These are phyloP conservation scores for Camelus bactrianus DNA, from an alignment of 2,113 vertebrate genomes.

Conservation along the genomic window DNA sequence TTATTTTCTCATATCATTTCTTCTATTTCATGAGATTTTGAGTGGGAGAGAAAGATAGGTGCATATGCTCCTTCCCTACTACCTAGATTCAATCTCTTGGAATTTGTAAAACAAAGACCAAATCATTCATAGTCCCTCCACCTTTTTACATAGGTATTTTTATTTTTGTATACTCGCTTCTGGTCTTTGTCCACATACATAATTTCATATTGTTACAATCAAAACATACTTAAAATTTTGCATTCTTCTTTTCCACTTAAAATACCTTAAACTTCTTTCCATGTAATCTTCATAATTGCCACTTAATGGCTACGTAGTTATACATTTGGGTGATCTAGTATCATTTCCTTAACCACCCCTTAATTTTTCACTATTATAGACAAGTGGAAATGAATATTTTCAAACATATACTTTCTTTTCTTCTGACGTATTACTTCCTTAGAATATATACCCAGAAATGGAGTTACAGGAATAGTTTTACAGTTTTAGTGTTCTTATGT, in stretches of 20 bases:
- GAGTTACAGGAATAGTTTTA: not conserved
- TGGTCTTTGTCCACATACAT: not conserved
- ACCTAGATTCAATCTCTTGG: slow-evolving; percentile 9
- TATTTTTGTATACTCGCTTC: slow-evolving; percentile 5
- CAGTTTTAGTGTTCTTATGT: not conserved
- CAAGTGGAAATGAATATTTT: slow-evolving; percentile 60
- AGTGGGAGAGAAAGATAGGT: not conserved
- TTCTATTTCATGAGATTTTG: not conserved
- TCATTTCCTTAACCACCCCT: slow-evolving; percentile 36
- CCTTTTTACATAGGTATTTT: slow-evolving; percentile 31
- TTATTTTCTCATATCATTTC: not conserved
- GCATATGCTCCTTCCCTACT: not conserved
- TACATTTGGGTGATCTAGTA: slow-evolving; percentile 54
- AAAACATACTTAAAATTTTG: slow-evolving; percentile 42
- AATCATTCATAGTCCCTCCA: not conserved
- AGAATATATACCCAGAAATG: not conserved
- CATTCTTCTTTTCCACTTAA: slow-evolving; percentile 49
- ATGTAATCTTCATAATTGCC: slow-evolving; percentile 48
- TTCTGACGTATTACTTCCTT: slow-evolving; percentile 40
- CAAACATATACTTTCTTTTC: slow-evolving; percentile 33
- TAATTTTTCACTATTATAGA: slow-evolving; percentile 59
- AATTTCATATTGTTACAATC: slow-evolving; percentile 22
- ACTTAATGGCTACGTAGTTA: slow-evolving; percentile 13
- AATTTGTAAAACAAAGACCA: slow-evolving; percentile 51
- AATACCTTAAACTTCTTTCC: slow-evolving; percentile 56